These are phyloP conservation scores for Colistium nudipinnis DNA, from an alignment of 2,113 vertebrate species.

Conservation along the genomic window DNA sequence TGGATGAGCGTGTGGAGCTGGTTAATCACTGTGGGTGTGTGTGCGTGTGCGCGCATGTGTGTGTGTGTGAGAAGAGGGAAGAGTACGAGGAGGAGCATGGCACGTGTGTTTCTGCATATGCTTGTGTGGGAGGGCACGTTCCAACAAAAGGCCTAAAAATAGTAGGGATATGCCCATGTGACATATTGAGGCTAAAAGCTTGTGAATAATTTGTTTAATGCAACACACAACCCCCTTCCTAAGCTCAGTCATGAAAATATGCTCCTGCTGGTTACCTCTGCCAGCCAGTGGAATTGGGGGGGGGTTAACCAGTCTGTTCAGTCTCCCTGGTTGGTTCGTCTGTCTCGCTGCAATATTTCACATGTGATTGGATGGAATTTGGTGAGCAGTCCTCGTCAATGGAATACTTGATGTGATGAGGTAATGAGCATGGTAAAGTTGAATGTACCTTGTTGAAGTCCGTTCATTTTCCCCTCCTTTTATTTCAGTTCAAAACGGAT, in stretches of 20 bases:
- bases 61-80: constrained; percentile 34
- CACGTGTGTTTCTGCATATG: constrained; percentile 55
- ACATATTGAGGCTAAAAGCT: constrained; percentile 81
- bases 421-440: neutral
- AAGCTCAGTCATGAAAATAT: constrained; percentile 56
- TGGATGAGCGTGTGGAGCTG: constrained; percentile 54
- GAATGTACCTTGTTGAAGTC: too few relatives aligned
- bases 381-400: neutral
- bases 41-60: constrained; percentile 30
- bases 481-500: neutral
- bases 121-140: constrained; percentile 61
- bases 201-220: constrained; percentile 79
- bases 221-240: constrained; percentile 59
- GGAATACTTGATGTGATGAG: neutral
- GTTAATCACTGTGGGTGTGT: constrained; percentile 58
- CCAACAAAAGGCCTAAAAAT: constrained; percentile 78
- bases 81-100: constrained; percentile 14
- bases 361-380: constrained; percentile 13
- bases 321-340: neutral
- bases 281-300: constrained; percentile 35
- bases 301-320: constrained; percentile 39
- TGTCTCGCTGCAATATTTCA: constrained; percentile 1
- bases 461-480: neutral
- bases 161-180: constrained; percentile 74
- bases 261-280: constrained; percentile 54